These are phyloP conservation scores for Phoenoteleia sp. DNA, from an alignment of 2,888 invertebrate genomes.

Conservation along the genomic window DNA sequence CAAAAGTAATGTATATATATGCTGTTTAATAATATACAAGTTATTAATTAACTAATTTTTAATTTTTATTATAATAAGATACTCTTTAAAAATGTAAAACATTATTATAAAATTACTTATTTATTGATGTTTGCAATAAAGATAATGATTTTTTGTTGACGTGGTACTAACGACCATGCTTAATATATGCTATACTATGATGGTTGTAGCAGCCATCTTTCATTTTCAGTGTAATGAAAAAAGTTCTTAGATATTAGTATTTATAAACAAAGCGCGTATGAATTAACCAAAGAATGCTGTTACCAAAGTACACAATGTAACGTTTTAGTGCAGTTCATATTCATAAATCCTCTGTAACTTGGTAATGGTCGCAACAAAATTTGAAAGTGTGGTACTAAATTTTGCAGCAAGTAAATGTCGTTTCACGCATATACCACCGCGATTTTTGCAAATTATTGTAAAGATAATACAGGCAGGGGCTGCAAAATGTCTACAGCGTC, in stretches of 20 bases:
- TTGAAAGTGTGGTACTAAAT: constrained; percentile 57
- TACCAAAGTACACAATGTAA: constrained; percentile 50
- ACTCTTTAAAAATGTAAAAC: too few species aligned
- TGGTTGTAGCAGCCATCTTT: too few species aligned
- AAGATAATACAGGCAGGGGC: constrained; percentile 10
- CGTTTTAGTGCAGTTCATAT: constrained; percentile 49
- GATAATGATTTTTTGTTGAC: too few species aligned
- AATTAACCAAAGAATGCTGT: constrained; percentile 55
- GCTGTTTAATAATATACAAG: too few species aligned
- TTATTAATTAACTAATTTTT: too few species aligned
- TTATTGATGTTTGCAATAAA: too few species aligned
- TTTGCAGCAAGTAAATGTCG: constrained; percentile 49
- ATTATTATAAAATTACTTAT: too few species aligned
- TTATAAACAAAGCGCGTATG: constrained; percentile 51
- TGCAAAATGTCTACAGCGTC: constrained; percentile 9
- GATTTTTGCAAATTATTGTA: constrained; percentile 57
- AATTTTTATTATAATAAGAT: too few species aligned
- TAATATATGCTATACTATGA: too few species aligned
- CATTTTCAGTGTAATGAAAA: too few species aligned
- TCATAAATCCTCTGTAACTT: constrained; percentile 56
- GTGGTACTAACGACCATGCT: too few species aligned
- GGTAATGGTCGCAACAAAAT: constrained; percentile 57
- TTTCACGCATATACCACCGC: constrained; percentile 7
- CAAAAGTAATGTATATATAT: too few species aligned
- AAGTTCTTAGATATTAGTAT: constrained; percentile 16